phyloP scores from a whole-genome alignment of 2,888 invertebrate genomes.

The Eupithecia subumbrata region DNA sequence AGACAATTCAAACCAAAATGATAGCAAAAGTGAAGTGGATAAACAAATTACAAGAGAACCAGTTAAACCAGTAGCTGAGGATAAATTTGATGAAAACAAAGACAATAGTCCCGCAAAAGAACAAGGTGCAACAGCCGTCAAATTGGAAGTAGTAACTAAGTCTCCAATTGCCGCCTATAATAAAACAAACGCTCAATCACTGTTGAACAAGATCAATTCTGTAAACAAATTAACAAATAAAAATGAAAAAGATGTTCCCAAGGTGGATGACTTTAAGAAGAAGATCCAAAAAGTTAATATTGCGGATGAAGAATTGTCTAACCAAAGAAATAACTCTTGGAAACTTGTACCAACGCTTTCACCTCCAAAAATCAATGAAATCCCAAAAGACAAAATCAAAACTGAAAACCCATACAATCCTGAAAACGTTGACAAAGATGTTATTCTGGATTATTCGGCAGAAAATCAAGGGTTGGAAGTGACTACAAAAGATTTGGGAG shows the following conservation, averaged over 20 bases:
- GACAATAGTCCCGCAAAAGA: conserved; percentile 21
- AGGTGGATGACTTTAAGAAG: conserved; percentile 77
- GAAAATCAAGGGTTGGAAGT: conserved; percentile 89
- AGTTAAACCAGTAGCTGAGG: conserved; percentile 24
- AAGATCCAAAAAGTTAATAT: conserved; percentile 79
- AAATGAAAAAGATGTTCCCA: conserved; percentile 63
- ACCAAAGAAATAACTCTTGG: conserved; percentile 80
- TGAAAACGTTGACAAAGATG: conserved; percentile 66
- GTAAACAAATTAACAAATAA: conserved; percentile 44
- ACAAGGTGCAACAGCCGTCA: conserved; percentile 26
- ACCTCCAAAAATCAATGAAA: conserved; percentile 76
- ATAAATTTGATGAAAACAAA: conserved; percentile 35
- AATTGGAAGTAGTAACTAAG: conserved; percentile 33
- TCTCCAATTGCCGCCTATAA: conserved; percentile 31
- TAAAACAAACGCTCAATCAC: conserved; percentile 38
- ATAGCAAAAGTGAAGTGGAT: conserved; percentile 27
- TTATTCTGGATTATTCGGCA: conserved; percentile 71
- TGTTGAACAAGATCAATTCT: conserved; percentile 47
- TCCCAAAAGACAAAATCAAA: conserved; percentile 70
- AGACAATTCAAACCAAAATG: conserved; percentile 24
- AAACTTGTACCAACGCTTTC: conserved; percentile 84
- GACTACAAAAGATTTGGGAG: conserved; percentile 88
- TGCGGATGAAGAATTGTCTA: conserved; percentile 73
- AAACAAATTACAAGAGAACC: conserved; percentile 17
- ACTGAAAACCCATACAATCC: conserved; percentile 56